Evolutionary conservation across 2,888 invertebrate species (phyloP).

Genomic region (Drosophila anomalata): DNA sequence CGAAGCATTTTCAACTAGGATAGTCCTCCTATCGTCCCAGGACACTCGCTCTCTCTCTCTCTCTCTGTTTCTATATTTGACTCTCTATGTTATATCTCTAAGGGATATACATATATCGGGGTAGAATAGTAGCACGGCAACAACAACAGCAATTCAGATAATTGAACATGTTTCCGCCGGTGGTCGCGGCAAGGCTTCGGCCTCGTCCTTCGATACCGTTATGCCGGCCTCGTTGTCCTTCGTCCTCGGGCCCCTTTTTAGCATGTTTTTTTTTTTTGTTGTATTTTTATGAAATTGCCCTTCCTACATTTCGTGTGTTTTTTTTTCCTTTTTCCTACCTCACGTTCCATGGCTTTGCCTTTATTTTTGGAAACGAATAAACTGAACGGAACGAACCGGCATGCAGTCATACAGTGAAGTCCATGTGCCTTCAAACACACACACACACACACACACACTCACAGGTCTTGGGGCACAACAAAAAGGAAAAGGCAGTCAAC

Average conservation of each 20-base stretch:
- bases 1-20: constrained; percentile 53
- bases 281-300: constrained; percentile 62
- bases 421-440: constrained; percentile 40
- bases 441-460: not conserved
- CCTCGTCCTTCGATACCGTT: constrained; percentile 36
- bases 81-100: constrained; percentile 20
- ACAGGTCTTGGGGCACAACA: not conserved
- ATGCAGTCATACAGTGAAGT: constrained; percentile 49
- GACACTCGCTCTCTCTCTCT: constrained; percentile 17
- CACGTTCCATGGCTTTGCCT: constrained; percentile 26
- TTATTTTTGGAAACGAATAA: constrained; percentile 35
- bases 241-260: constrained; percentile 49
- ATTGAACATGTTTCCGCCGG: constrained; percentile 73
- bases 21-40: constrained; percentile 10
- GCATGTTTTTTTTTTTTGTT: constrained; percentile 44
- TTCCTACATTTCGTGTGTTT: constrained; percentile 29
- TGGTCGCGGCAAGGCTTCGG: constrained; percentile 37
- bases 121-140: constrained; percentile 35
- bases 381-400: constrained; percentile 31
- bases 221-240: constrained; percentile 23
- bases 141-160: constrained; percentile 55
- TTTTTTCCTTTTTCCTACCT: constrained; percentile 22
- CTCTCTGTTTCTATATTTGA: constrained; percentile 14
- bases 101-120: constrained; percentile 42
- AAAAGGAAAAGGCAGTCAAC: constrained; percentile 46